Conservation (phyloP, 2,888 invertebrate species). For the Hydropsyche betteni region DNA sequence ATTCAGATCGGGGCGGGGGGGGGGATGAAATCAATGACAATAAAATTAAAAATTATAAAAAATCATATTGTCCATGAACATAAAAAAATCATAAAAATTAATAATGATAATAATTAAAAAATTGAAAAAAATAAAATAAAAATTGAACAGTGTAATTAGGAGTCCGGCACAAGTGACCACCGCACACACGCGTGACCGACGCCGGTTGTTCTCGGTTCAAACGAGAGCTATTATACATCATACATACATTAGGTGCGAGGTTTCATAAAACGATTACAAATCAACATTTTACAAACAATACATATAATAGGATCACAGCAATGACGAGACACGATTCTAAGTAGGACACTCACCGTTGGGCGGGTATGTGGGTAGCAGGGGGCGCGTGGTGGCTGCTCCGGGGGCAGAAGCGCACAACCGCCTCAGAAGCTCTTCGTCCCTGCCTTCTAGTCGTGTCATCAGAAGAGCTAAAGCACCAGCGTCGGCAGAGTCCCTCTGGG, state of each 20-base stretch:
- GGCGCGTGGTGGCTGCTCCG: constrained; percentile 56
- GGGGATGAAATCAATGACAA: constrained; percentile 10
- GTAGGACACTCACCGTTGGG: constrained; percentile 68
- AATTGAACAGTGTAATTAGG: constrained; percentile 3
- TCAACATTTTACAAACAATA: constrained; percentile 36
- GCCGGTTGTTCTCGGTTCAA: background rate
- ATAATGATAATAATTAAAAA: background rate
- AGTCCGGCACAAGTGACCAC: background rate
- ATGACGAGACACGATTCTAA: constrained; percentile 57
- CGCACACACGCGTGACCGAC: no score
- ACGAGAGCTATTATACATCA: background rate
- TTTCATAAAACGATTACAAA: constrained; percentile 52
- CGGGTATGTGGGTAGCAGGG: constrained; percentile 62
- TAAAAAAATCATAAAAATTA: constrained; percentile 36
- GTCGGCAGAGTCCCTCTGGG: constrained; percentile 57
- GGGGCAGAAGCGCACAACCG: constrained; percentile 49
- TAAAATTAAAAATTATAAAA: constrained; percentile 12
- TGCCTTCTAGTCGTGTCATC: constrained; percentile 69
- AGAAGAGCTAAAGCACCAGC: constrained; percentile 69
- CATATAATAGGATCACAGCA: constrained; percentile 48
- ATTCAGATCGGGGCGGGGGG: constrained; percentile 36
- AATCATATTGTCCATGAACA: constrained; percentile 9
- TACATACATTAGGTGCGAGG: constrained; percentile 54
- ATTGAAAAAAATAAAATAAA: constrained; percentile 11
- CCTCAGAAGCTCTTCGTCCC: constrained; percentile 57